Evolutionary conservation across 2,113 vertebrate genomes (phyloP), one percentile per base, ranked within the genome.

Genomic region (Coracopsis vasa): DNA sequence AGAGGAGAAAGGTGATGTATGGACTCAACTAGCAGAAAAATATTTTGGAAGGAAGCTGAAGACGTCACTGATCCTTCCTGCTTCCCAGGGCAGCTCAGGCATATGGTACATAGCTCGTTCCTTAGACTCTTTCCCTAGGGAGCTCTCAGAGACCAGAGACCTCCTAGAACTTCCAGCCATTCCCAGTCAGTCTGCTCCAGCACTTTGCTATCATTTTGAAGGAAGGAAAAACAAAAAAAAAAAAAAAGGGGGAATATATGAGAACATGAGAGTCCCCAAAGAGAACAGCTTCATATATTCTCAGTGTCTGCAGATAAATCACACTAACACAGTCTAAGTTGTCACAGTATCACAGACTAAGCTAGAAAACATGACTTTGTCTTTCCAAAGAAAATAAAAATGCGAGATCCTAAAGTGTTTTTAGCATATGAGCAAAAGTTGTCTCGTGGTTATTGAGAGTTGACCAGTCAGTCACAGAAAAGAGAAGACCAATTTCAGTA

Each of bases 21-120:
- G 33, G 35, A 41, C 20, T 60, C 61, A 89, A 21, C 15, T 31
- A 62, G 67, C 14, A 54, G 45, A 84, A 75, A 81, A 79, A 47
- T 42, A 25, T 4, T 13, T 39, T 81, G 33, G 21, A 85, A 94
- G 44, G 56, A 93, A 87, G 27, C 24, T 66, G 54, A 71, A 85
- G 33, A 64, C 0, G 1, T 54, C 33, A 45, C 50, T 37, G 35
- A 27, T 75, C 27, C 16, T 79, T 84, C 70, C 69, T 53, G 35
- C 25, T 73, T 66, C 69, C 50, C 39, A 53, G 70, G 65, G 44
- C 42, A 86, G 48, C 29, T 16, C 8, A 14, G 31, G 20, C 2
- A 0, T 62, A 53, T 0, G 0, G 54, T 50, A 39, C 21, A 6
- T 13, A 91, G 20, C 16, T 73, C 0, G 2, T 61, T 84, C 45